Base-by-base conservation (phyloP, 2,113 vertebrate genomes). In the Dipodomys merriami region DNA sequence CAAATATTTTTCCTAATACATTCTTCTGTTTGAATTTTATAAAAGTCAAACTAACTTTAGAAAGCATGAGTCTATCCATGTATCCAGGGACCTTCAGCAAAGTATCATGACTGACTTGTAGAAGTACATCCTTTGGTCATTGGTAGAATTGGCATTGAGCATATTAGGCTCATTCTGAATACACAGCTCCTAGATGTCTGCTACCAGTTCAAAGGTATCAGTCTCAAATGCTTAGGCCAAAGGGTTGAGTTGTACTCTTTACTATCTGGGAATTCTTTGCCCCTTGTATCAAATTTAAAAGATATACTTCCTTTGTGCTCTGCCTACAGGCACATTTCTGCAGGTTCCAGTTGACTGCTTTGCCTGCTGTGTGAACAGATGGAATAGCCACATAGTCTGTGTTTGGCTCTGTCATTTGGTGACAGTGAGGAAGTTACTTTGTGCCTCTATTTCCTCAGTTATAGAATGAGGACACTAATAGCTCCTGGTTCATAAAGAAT, bases 1-100 rank as follows among this genome's bases (percentile, higher is more conserved):
- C 19, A 94, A 27, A 65, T 18, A 30, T 33, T 80, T 23, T 89
- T 76, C 15, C n/a, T 90, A n/a, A 72, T 33, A 19, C 5, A 64
- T 20, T 87, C 12, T 73, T 88, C 10, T 25, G 89, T 72, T 83
- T 83, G 77, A 81, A 16, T 91, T 91, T 83, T 88, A 35, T 18
- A 91, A 91, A 74, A 90, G 33, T 30, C 62, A 49, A 9, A 44
- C 74, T 88, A 20, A 71, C 68, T 88, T 72, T 92, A 72, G 62
- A 83, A 79, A 93, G 53, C 15, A 0, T 20, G 25, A 33, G 16
- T 79, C 62, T 91, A 33, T 60, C 33, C 7, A 2, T 29, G 35
- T 6, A 46, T n/a, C 39, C 5, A 76, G 69, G 29, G 18, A 25
- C 60, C 67, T 33, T 83, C 44, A 73, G 65, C 46, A 64, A n/a